Evolutionary conservation across 2,113 vertebrate species (phyloP).

Genomic region (Mohoua ochrocephala): DNA sequence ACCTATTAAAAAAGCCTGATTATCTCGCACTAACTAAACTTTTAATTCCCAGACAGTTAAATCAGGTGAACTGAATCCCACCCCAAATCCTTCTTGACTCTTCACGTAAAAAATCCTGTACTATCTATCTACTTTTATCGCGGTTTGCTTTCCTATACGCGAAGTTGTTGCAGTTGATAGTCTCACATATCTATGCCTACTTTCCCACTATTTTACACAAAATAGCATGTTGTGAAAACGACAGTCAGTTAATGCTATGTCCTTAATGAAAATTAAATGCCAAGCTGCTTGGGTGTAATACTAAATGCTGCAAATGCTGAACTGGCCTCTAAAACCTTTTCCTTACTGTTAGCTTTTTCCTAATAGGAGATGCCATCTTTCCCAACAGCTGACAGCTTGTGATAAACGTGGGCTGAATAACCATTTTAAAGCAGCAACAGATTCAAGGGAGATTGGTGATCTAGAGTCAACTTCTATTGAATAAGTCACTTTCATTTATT

Average conservation of each 20-base stretch:
- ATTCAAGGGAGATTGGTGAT: constrained; percentile 1
- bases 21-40: neutral
- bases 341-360: neutral
- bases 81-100: neutral
- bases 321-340: neutral
- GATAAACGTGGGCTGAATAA: constrained; percentile 53
- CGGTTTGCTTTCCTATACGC: neutral
- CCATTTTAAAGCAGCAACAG: constrained; percentile 38
- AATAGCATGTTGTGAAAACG: constrained; percentile 1
- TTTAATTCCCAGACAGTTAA: neutral
- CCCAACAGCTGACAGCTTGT: constrained; percentile 50
- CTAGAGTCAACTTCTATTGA: constrained; percentile 30
- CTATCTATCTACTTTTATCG: neutral
- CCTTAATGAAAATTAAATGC: constrained; percentile 45
- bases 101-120: neutral
- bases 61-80: neutral
- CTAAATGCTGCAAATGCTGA: constrained; percentile 42
- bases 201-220: neutral
- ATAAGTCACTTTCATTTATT: constrained; percentile 44
- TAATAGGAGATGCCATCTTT: constrained; percentile 24
- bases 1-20: neutral
- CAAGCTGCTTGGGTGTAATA: neutral
- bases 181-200: neutral
- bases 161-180: neutral
- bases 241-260: neutral